Evolutionary conservation across 30 jellyfish, hydroid and myxozoan genomes (phyloP).

Genomic region (Hydractinia symbiolongicarpus): DNA sequence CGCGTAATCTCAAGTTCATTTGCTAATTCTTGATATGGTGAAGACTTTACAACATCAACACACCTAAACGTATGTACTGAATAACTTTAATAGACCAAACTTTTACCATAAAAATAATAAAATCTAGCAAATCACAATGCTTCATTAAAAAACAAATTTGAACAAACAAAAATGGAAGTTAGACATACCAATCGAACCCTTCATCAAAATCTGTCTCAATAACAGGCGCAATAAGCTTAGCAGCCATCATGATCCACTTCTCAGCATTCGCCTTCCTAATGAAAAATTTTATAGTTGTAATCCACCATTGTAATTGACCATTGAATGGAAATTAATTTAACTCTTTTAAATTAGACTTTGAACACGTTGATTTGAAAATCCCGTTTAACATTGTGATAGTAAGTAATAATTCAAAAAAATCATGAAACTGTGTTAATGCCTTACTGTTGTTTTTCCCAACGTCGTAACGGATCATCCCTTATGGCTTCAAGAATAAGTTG

Average conservation of each 20-base stretch:
- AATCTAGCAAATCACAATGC: neutral
- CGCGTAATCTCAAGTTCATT: constrained; percentile 94
- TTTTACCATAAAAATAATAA: too few relatives aligned
- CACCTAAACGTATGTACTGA: constrained; percentile 52
- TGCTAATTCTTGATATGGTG: constrained; percentile 81
- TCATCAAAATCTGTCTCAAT: constrained; percentile 78
- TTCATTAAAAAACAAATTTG: neutral
- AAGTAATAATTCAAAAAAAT: too few relatives aligned
- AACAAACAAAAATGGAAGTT: neutral
- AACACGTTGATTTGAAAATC: too few relatives aligned
- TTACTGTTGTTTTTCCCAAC: constrained; percentile 82
- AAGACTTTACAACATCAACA: constrained; percentile 70
- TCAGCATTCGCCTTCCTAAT: constrained; percentile 81
- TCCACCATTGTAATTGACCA: too few relatives aligned
- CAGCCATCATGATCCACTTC: constrained; percentile 72
- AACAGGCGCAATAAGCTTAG: constrained; percentile 93
- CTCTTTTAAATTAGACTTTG: too few relatives aligned
- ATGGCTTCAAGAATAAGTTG: constrained; percentile 73
- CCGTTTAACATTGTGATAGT: too few relatives aligned
- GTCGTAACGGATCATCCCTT: constrained; percentile 77
- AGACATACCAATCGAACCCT: constrained; percentile 94
- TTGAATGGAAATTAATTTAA: too few relatives aligned
- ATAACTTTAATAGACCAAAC: neutral
- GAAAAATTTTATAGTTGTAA: neutral
- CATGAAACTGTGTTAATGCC: neutral